Base-by-base conservation (phyloP, 2,888 invertebrate genomes). In the Cheilosia impressa region DNA sequence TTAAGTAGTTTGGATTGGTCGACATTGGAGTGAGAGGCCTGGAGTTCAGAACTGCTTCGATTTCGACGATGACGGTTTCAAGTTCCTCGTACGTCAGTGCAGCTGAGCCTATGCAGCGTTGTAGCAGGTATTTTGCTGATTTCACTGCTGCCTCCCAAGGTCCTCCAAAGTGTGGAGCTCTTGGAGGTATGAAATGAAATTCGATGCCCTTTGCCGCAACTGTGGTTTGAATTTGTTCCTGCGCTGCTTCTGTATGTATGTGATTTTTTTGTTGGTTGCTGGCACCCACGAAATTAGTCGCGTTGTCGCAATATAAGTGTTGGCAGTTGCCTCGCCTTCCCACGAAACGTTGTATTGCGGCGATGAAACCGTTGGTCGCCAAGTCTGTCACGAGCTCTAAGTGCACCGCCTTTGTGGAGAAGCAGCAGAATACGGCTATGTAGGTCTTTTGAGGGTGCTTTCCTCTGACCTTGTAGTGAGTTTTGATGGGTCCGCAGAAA, bases 391-490 rank as follows among this genome's bases (percentile, higher is more conserved):
- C 55, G 5, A 55, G 10, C 9, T 55, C 55, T 15, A 34, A 5
- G n/a, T 55, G 31, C 27, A 31, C 31, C 10, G 55, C 55, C 10
- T 52, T 52, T 15, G 52, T 52, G n/a, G 50, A 34, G 38, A 66
- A 53, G 27, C 53, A 66, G 53, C 53, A 53, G 24, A 66, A 66
- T 41, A 66, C 53, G n/a, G 13, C 10, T 24, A 52, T 10, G 6
- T 72, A 72, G 4, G 38, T 17, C 31, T 73, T 73, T n/a, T 53
- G 43, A 19, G 53, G 22, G 15, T 24, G 43, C 7, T 41, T 72
- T 4, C 62, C 53, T 45, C 72, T 62, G 0, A 27, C 24, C 1
- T 50, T 34, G 10, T 50, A 62, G 9, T 72, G 72, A 15, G 52
- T n/a, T n/a, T n/a, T n/a, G n/a, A n/a, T n/a, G n/a, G n/a, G n/a